Evolutionary conservation across 2,113 vertebrate species (phyloP).

Genomic region (Phaethon lepturus): DNA sequence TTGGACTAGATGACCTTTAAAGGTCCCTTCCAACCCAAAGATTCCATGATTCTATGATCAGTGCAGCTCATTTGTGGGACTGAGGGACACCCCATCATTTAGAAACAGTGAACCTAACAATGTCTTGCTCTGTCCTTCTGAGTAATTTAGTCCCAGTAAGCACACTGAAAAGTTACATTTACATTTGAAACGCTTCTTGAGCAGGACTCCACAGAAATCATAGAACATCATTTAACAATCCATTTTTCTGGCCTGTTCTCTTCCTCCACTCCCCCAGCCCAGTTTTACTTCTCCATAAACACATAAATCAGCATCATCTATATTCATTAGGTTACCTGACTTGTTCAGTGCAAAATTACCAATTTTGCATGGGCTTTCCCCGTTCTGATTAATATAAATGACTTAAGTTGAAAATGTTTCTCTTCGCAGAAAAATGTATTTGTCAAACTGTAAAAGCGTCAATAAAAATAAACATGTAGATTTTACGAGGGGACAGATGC

Average conservation of each 20-base stretch:
- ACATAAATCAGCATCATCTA: conserved; percentile 79
- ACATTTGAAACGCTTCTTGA: conserved; percentile 32
- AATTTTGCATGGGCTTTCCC: conserved; percentile 67
- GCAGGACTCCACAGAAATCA: conserved; percentile 26
- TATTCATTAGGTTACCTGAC: conserved; percentile 73
- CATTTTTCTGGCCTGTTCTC: conserved; percentile 16
- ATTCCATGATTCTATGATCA: neutral
- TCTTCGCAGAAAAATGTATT: conserved; percentile 77
- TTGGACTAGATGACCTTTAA: no score
- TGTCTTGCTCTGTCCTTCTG: neutral
- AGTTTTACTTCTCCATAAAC: conserved; percentile 69
- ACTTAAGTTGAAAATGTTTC: conserved; percentile 81
- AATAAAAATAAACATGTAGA: conserved; percentile 67
- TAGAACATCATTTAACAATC: conserved; percentile 45
- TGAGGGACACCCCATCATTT: neutral
- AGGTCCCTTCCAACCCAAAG: no score
- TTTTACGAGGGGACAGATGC: conserved; percentile 12
- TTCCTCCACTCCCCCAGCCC: neutral
- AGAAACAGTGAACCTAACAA: neutral
- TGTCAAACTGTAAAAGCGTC: conserved; percentile 74
- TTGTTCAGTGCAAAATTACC: conserved; percentile 74
- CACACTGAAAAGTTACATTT: neutral
- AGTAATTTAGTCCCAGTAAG: conserved; percentile 17
- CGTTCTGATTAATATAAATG: conserved; percentile 81
- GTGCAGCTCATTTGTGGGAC: neutral